Base-by-base conservation (phyloP, 2,888 invertebrate species). In the Ophion ventricosus region DNA sequence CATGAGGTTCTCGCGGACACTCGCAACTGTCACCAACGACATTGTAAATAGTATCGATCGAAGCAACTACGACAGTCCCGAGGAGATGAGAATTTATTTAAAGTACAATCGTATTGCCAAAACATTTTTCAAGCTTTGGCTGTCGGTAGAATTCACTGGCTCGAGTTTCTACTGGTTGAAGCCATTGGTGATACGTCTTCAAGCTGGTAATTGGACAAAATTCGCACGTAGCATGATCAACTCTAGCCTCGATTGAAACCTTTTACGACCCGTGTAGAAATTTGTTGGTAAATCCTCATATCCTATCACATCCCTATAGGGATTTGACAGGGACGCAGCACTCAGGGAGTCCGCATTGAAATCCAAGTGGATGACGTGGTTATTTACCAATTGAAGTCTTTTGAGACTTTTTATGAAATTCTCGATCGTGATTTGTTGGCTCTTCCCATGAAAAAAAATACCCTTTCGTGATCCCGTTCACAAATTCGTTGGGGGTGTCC, bases 51-150 rank as follows among this genome's bases (percentile, higher is more conserved):
- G 82, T 5, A 74, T 85, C 26, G 25, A 26, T 8, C 67, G 54
- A 0, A 57, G 40, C 2, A 23, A 63, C n/a, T 87, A 82, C 35
- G 85, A 79, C 8, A 11, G 23, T 57, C 2, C 10, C 1, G 85
- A 87, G 8, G 87, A 87, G 7, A 79, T 70, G 29, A 66, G 40
- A 43, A 86, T 87, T 25, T 87, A 87, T 56, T 57, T 85, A 14
- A 59, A n/a, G 26, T 87, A 86, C 75, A 86, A 87, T 81, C 76
- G 40, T 10, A 70, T 69, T 14, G 84, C 83, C 3, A 86, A 84
- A 61, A 63, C 67, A 3, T 87, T 87, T 35, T 80, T 49, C 14
- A 80, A 77, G 10, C 57, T 80, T 7, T 80, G 75, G 54, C 4
- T n/a, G 49, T 26, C 1, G 2, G 35, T 75, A 49, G 75, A n/a